Base-by-base conservation (phyloP, 1,140 invertebrate species). In the Grapholita molesta region DNA sequence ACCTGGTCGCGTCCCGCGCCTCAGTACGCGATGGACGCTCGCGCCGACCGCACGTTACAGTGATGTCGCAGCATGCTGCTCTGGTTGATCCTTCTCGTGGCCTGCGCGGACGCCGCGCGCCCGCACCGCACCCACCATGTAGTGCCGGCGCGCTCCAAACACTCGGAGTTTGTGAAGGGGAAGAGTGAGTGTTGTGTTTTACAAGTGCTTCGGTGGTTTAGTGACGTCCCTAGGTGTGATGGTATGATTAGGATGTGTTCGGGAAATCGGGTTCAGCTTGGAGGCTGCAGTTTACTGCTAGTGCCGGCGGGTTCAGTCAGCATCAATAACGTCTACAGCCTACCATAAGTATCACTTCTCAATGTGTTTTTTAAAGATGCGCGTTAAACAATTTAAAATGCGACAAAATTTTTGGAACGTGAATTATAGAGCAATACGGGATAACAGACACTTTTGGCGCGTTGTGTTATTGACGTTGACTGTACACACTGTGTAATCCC, bases 31-130 rank as follows among this genome's bases (percentile, higher is more conserved):
- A 88, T 86, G 86, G 83, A 82, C 80, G 80, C 78, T 81, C 71
- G 85, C 78, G 72, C 79, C 81, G 85, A 74, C 69, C 81, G 87
- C 82, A 85, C 76, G 88, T 84, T 84, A 80, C 79, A 87, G 88
- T 90, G 88, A 90, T 90, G 88, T 84, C 86, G 88, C 86, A 90
- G 83, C 85, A 90, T 90, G 85, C 77, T 83, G 75, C 82, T 88
- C 68, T 86, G 85, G 82, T 80, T 84, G 65, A 64, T 74, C 76
- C 77, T 75, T 71, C 70, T 80, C 67, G 74, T 77, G 74, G 70
- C 64, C 72, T 53, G 42, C 68, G 78, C 75, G 68, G 70, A 57
- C 73, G 85, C 80, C 71, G 82, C 78, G 72, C 85, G 86, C 74
- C 72, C 73, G 53, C 82, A 84, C 64, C 80, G 86, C 67, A 68